phyloP scores from a whole-genome alignment of 2,113 vertebrate genomes.

The Eptesicus fuscus region DNA sequence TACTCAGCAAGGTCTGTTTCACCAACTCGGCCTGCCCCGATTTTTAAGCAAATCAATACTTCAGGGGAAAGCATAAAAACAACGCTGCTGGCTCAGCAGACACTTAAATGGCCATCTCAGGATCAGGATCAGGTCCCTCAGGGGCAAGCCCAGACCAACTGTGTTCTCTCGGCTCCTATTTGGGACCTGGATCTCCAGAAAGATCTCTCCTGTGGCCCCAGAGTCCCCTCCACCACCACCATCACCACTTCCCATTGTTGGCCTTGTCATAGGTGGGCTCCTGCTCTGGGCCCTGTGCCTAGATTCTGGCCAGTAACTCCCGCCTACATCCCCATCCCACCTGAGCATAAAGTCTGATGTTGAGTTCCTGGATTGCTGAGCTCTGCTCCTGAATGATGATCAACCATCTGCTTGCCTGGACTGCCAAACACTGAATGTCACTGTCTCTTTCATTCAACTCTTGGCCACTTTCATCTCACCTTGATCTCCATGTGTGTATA shows the following conservation, averaged over 20 bases:
- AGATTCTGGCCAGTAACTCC: neutral
- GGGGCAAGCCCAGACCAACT: neutral
- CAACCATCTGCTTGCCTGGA: neutral
- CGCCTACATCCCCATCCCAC: neutral
- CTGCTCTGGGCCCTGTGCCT: too few species aligned
- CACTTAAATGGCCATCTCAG: neutral
- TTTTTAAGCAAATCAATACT: neutral
- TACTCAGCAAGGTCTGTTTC: neutral
- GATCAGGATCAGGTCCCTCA: neutral
- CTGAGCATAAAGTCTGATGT: neutral
- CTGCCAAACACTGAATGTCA: neutral
- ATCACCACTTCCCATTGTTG: neutral
- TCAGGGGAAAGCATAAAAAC: neutral
- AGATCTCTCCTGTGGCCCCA: neutral
- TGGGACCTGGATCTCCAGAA: neutral
- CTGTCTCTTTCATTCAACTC: neutral
- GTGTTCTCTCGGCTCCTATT: neutral
- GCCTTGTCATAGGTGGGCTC: too few species aligned
- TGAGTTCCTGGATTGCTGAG: neutral
- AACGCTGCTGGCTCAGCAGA: neutral
- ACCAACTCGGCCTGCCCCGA: neutral
- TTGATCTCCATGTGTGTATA: neutral
- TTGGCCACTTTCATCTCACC: neutral
- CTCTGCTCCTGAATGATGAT: neutral
- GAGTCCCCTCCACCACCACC: neutral